Evolutionary conservation across 1,140 invertebrate species (phyloP).

Genomic region (Galleria mellonella): DNA sequence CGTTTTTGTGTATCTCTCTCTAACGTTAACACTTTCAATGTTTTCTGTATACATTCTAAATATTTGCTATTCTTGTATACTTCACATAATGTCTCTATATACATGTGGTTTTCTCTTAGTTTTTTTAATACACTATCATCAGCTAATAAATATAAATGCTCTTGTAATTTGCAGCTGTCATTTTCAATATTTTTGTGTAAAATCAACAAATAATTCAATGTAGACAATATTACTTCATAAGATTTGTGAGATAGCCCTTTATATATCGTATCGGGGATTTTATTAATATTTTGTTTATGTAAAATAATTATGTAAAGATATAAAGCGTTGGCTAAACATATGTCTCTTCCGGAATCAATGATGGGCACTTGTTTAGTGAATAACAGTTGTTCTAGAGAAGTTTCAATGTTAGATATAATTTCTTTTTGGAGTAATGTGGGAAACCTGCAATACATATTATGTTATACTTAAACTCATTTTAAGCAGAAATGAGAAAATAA

Average conservation of each 20-base stretch:
- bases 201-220: slow-evolving; percentile 40
- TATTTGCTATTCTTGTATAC: slow-evolving; percentile 32
- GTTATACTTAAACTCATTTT: too few relatives aligned
- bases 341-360: slow-evolving; percentile 28
- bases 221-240: slow-evolving; percentile 43
- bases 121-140: slow-evolving; percentile 6
- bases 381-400: slow-evolving; percentile 19
- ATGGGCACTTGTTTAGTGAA: slow-evolving; percentile 9
- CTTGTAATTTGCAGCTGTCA: slow-evolving; percentile 28
- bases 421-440: slow-evolving; percentile 19
- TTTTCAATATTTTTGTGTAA: slow-evolving; percentile 23
- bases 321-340: slow-evolving; percentile 33
- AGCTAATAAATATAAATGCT: slow-evolving; percentile 23
- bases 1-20: slow-evolving; percentile 27
- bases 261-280: slow-evolving; percentile 14
- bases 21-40: slow-evolving; percentile 35
- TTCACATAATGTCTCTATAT: slow-evolving; percentile 24
- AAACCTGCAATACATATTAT: slow-evolving; percentile 38
- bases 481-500: too few relatives aligned
- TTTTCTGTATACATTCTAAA: slow-evolving; percentile 48
- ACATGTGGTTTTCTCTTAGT: slow-evolving; percentile 16
- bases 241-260: slow-evolving; percentile 23
- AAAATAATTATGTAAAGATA: slow-evolving; percentile 30
- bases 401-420: slow-evolving; percentile 21
- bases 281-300: slow-evolving; percentile 11